A percentile compares a stretch with the other conserved stretches of the same genome.
Evolutionary conservation across 2,797 vertebrate species (phyloP).

Genomic region (Hippoglossus hippoglossus): DNA sequence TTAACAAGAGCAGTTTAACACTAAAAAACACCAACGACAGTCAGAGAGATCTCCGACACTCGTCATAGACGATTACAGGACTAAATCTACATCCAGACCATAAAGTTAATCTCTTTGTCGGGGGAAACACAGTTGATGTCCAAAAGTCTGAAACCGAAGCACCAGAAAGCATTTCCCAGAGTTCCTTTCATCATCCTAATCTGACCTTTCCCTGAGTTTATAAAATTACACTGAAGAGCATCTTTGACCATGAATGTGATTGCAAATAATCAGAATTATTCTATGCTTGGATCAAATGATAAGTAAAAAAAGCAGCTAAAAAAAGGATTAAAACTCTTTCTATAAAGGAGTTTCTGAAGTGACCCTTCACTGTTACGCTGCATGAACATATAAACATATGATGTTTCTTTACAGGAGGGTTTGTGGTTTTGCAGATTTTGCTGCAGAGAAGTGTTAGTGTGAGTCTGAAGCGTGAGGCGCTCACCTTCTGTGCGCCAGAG

Average conservation of each 20-base stretch:
- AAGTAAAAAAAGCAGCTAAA: background rate
- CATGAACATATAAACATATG: background rate
- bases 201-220: background rate
- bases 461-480: conserved; percentile 59
- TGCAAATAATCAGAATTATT: background rate
- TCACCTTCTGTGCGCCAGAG: conserved; percentile 98
- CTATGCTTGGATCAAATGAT: background rate
- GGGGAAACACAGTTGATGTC: conserved; percentile 35
- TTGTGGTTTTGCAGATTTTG: too few relatives aligned
- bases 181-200: conserved; percentile 36
- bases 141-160: conserved; percentile 36
- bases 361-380: too few relatives aligned
- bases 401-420: background rate
- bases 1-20: too few relatives aligned
- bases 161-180: conserved; percentile 28
- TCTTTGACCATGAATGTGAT: background rate
- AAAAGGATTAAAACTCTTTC: background rate
- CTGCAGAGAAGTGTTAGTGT: conserved; percentile 30
- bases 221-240: too few relatives aligned
- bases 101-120: background rate
- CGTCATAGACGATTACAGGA: too few relatives aligned
- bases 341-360: too few relatives aligned
- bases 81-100: background rate
- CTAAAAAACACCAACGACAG: too few relatives aligned
- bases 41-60: too few relatives aligned